Evolutionary conservation across 2,113 vertebrate species (phyloP).

Genomic region (Catharus fuscescens): DNA sequence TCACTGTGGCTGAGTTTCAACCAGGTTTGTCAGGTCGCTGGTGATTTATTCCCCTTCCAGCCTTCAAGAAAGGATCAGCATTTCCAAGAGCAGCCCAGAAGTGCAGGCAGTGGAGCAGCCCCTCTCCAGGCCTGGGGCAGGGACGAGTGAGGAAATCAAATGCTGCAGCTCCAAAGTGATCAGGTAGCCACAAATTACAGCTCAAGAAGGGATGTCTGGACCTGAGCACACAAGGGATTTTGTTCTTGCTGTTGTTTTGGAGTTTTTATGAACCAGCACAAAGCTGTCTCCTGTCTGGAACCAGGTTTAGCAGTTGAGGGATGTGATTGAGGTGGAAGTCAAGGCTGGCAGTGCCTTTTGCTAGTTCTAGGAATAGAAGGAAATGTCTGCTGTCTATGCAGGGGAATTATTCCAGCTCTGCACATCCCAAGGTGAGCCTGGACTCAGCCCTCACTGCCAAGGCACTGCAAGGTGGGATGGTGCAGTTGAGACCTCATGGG

Average conservation of each 20-base stretch:
- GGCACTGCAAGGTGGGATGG: neutral
- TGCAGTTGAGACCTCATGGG: neutral
- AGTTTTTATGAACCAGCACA: neutral
- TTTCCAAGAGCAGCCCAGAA: neutral
- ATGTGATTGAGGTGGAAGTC: neutral
- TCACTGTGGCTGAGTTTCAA: neutral
- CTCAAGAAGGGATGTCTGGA: constrained; percentile 7
- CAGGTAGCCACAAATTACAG: constrained; percentile 38
- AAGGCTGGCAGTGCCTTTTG: neutral
- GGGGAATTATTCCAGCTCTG: neutral
- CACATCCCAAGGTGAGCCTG: neutral
- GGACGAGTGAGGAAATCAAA: neutral
- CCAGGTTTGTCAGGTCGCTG: neutral
- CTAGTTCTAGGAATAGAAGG: neutral
- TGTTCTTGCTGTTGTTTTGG: neutral
- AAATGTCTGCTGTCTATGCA: neutral
- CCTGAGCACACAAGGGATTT: neutral
- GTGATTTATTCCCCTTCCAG: neutral
- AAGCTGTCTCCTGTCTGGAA: neutral
- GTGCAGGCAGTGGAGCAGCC: neutral
- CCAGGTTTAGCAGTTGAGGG: neutral
- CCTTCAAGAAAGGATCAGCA: neutral
- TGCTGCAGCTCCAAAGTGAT: neutral
- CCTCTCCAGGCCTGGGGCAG: neutral
- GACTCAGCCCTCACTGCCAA: neutral